A percentile compares a stretch with the other conserved stretches of the same genome.
Conservation (phyloP, 2,797 vertebrate species). For the Babyrousa celebensis region DNA sequence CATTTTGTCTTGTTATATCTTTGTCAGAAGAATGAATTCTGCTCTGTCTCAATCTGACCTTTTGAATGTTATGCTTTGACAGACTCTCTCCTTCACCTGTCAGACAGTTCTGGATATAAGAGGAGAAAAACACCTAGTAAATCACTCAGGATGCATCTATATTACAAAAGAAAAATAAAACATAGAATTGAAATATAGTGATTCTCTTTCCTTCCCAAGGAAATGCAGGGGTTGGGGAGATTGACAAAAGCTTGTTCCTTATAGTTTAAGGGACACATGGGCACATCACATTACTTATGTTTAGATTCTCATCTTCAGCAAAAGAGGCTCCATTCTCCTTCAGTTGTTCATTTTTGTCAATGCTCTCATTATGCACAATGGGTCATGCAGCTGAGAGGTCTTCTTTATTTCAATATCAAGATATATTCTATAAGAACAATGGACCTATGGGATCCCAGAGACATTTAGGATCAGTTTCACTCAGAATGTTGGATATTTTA, state of each 20-base stretch:
- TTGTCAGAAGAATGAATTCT: slow-evolving; percentile 80
- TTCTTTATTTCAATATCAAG: not conserved
- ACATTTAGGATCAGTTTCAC: not conserved
- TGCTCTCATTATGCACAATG: not conserved
- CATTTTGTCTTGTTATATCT: slow-evolving; percentile 75
- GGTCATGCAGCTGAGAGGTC: not conserved
- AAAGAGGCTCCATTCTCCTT: not conserved
- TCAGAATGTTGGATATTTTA: not conserved
- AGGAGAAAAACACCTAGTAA: slow-evolving; percentile 70
- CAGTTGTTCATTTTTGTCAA: not conserved
- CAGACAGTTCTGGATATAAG: slow-evolving; percentile 69
- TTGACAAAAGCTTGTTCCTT: not conserved
- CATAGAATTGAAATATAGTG: not conserved
- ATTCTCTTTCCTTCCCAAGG: slow-evolving; percentile 47
- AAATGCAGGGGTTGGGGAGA: not conserved
- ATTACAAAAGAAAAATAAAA: slow-evolving; percentile 76
- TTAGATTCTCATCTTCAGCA: not conserved
- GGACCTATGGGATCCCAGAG: rapidly evolving
- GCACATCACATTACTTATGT: not conserved
- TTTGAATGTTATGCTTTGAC: slow-evolving; percentile 74
- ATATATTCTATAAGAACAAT: not conserved
- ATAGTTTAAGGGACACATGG: not conserved
- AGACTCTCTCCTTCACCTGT: slow-evolving; percentile 74
- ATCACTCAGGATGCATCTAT: slow-evolving; percentile 64
- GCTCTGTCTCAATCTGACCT: slow-evolving; percentile 75